phyloP scores from a whole-genome alignment of 2,888 invertebrate species.

The Pocota personata region DNA sequence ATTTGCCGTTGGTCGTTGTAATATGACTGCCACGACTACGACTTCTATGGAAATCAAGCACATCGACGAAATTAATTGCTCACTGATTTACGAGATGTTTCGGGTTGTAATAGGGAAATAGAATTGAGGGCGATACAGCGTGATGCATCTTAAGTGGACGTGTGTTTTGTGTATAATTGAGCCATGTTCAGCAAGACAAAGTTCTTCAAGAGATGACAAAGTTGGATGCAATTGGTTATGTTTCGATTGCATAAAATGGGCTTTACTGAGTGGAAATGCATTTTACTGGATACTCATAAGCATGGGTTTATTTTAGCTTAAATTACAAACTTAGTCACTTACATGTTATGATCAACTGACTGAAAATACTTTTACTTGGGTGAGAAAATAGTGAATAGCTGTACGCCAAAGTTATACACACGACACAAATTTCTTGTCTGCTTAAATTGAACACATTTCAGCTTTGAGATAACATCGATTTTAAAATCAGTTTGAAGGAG shows the following conservation, averaged over 20 bases:
- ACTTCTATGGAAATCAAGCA: conserved; percentile 67
- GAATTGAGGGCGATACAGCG: conserved; percentile 56
- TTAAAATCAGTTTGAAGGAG: too few species aligned
- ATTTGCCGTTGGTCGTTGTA: conserved; percentile 49
- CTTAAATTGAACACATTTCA: too few species aligned
- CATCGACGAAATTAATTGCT: conserved; percentile 71
- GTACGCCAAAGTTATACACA: too few species aligned
- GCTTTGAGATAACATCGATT: too few species aligned
- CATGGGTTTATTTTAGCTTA: too few species aligned
- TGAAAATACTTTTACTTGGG: too few species aligned
- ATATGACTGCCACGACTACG: conserved; percentile 3
- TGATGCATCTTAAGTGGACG: conserved; percentile 68
- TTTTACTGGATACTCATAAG: too few species aligned
- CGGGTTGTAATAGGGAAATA: conserved; percentile 9
- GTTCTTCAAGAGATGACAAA: conserved; percentile 17
- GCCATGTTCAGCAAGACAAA: conserved; percentile 5
- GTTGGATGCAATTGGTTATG: background rate
- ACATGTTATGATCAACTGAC: too few species aligned
- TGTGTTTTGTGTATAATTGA: conserved; percentile 40
- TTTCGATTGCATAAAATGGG: background rate
- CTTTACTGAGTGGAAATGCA: too few species aligned
- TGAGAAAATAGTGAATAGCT: too few species aligned
- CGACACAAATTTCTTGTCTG: too few species aligned
- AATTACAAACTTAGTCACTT: too few species aligned
- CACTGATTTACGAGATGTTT: conserved; percentile 64